phyloP scores from a whole-genome alignment of 1,140 invertebrate genomes.

The Drosophila yakuba region DNA sequence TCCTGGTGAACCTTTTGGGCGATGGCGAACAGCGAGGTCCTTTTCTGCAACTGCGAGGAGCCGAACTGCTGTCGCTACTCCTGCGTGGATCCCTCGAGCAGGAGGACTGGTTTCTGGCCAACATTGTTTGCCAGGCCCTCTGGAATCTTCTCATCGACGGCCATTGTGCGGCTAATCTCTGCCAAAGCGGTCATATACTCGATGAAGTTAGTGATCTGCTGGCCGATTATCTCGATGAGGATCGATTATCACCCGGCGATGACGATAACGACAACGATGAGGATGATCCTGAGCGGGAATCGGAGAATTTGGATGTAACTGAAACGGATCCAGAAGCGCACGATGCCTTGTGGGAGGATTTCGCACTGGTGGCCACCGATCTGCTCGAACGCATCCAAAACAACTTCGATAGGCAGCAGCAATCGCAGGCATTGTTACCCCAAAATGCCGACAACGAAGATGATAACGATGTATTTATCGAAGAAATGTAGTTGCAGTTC shows the following conservation, averaged over 20 bases:
- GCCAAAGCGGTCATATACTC: conserved; percentile 85
- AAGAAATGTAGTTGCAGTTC: conserved; percentile 64
- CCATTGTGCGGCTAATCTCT: conserved; percentile 84
- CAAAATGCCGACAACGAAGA: conserved; percentile 39
- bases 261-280: conserved; percentile 26
- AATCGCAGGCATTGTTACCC: conserved; percentile 9
- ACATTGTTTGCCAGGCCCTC: conserved; percentile 85
- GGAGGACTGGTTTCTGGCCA: conserved; percentile 83
- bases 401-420: conserved; percentile 66
- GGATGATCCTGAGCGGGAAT: conserved; percentile 1
- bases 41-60: conserved; percentile 75
- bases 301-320: neutral
- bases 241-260: conserved; percentile 81
- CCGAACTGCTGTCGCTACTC: conserved; percentile 62
- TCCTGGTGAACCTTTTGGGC: conserved; percentile 81
- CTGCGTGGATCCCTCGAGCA: conserved; percentile 70
- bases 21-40: conserved; percentile 78
- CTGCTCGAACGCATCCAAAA: conserved; percentile 86
- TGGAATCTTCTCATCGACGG: conserved; percentile 90
- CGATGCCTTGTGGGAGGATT: conserved; percentile 87
- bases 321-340: conserved; percentile 34
- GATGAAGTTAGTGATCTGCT: conserved; percentile 86
- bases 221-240: conserved; percentile 87
- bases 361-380: conserved; percentile 88
- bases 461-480: conserved; percentile 77